These are phyloP conservation scores for Malacoraja senta DNA, from an alignment of 2,797 vertebrate genomes.

Conservation along the genomic window DNA sequence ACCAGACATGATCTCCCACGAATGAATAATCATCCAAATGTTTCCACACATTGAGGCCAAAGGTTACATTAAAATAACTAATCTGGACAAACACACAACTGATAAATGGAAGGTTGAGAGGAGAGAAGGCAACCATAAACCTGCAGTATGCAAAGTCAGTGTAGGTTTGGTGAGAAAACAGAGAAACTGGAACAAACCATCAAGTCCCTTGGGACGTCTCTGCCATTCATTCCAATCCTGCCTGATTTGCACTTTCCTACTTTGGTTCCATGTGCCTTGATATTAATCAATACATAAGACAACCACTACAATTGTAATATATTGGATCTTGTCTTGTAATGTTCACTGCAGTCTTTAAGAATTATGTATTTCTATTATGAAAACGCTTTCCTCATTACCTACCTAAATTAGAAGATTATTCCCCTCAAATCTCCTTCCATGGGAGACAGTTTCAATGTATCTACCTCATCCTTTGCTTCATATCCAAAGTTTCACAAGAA, in stretches of 20 bases:
- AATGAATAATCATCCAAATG: too few species aligned
- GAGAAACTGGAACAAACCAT: neutral
- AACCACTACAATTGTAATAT: too few species aligned
- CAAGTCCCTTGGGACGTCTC: neutral
- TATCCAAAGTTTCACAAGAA: neutral
- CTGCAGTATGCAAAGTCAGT: neutral
- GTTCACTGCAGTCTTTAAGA: neutral
- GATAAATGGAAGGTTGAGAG: neutral
- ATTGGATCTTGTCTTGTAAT: too few species aligned
- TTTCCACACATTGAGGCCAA: too few species aligned
- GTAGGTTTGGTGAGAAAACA: neutral
- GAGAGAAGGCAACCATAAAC: neutral
- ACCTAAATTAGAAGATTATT: neutral
- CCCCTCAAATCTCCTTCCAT: neutral
- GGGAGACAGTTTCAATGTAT: too few species aligned
- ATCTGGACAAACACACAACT: neutral
- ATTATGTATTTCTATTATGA: neutral
- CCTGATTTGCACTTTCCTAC: neutral
- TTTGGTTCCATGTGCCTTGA: neutral
- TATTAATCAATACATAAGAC: too few species aligned
- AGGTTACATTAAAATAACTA: neutral
- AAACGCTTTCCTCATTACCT: neutral
- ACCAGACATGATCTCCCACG: too few species aligned
- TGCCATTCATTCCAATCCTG: neutral
- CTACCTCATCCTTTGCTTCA: neutral